phyloP scores from a whole-genome alignment of 1,140 invertebrate genomes.

The Macrobrachium nipponense region DNA sequence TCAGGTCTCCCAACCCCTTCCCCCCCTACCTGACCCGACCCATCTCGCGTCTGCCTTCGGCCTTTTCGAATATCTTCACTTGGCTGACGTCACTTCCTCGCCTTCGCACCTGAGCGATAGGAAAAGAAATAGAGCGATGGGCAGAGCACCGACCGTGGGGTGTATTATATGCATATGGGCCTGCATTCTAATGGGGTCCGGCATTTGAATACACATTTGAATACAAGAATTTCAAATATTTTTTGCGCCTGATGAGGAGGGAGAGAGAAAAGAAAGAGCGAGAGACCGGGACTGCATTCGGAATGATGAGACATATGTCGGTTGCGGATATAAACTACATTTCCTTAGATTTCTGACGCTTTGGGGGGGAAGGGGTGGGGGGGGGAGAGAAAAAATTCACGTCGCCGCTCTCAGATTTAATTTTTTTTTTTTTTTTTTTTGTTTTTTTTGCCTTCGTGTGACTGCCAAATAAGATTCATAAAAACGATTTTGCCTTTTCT shows the following conservation, averaged over 20 bases:
- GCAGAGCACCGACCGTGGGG: not conserved
- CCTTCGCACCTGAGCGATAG: not conserved
- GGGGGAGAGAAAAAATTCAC: too few relatives aligned
- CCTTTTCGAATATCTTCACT: not conserved
- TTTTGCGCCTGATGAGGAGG: not conserved
- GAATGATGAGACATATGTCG: too few relatives aligned
- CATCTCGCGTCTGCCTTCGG: not conserved
- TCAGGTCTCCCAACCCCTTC: not conserved
- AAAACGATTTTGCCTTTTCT: too few relatives aligned
- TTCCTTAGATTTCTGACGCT: too few relatives aligned
- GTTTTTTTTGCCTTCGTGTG: too few relatives aligned
- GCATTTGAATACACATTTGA: slow-evolving; percentile 38
- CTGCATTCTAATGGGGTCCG: slow-evolving; percentile 37
- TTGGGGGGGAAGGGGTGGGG: too few relatives aligned
- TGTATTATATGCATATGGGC: slow-evolving; percentile 42
- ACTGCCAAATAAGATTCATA: too few relatives aligned
- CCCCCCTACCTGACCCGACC: not conserved
- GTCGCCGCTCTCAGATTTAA: too few relatives aligned
- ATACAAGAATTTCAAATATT: slow-evolving; percentile 32
- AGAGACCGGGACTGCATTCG: too few relatives aligned
- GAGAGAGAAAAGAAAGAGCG: not conserved
- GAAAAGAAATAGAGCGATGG: not conserved
- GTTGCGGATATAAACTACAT: too few relatives aligned
- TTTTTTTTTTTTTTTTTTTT: too few relatives aligned
- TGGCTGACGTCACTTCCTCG: not conserved